Evolutionary conservation across 2,888 invertebrate genomes (phyloP).

Genomic region (Drosophila stalkeri): DNA sequence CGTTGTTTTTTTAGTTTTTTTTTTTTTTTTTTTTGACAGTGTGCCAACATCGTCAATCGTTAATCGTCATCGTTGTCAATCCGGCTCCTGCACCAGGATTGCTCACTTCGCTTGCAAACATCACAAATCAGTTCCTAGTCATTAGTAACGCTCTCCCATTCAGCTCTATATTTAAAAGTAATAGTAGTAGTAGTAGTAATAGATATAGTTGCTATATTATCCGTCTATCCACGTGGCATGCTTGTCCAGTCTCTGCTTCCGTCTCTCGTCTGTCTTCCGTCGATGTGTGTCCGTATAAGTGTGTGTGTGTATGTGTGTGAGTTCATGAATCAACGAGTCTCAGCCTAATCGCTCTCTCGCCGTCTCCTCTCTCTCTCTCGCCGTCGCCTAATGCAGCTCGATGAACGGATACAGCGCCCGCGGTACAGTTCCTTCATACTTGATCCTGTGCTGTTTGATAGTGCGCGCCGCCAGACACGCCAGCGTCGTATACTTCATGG

Average conservation of each 20-base stretch:
- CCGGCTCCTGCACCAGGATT: slow-evolving; percentile 41
- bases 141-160: slow-evolving; percentile 67
- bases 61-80: slow-evolving; percentile 27
- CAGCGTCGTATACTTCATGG: slow-evolving; percentile 91
- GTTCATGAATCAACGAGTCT: slow-evolving; percentile 26
- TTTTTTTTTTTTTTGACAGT: slow-evolving; percentile 13
- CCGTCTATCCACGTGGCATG: slow-evolving; percentile 54
- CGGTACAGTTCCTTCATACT: slow-evolving; percentile 87
- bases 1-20: slow-evolving; percentile 35
- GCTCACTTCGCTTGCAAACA: slow-evolving; percentile 76
- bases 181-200: slow-evolving; percentile 40
- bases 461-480: slow-evolving; percentile 94
- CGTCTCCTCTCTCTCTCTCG: not conserved
- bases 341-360: slow-evolving; percentile 30
- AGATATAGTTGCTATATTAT: slow-evolving; percentile 35
- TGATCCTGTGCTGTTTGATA: slow-evolving; percentile 90
- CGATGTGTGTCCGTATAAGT: not conserved
- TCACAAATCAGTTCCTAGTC: slow-evolving; percentile 79
- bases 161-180: slow-evolving; percentile 61
- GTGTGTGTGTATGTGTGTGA: slow-evolving; percentile 15
- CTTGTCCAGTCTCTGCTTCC: not conserved
- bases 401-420: slow-evolving; percentile 86
- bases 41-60: slow-evolving; percentile 29
- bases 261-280: not conserved
- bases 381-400: slow-evolving; percentile 81